phyloP scores from a whole-genome alignment of 2,888 invertebrate species.

The Clepsis dumicolana region DNA sequence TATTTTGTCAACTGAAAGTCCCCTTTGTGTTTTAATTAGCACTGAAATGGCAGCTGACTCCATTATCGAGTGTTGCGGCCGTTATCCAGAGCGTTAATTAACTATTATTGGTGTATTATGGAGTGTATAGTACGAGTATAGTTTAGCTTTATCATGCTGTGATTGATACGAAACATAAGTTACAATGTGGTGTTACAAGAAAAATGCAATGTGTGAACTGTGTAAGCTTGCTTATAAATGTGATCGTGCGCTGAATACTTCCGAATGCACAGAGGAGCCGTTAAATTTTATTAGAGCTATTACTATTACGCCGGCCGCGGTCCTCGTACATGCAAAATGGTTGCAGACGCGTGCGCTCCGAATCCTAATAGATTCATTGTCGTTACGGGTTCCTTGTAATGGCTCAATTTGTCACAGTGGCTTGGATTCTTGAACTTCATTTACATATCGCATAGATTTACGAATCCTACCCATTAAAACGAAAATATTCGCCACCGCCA shows the following conservation, averaged over 20 bases:
- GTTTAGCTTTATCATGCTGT: conserved; percentile 27
- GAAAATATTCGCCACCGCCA: conserved; percentile 22
- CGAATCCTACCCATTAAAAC: conserved; percentile 28
- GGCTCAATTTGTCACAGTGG: conserved; percentile 59
- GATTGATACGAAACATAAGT: conserved; percentile 32
- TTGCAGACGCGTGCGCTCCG: conserved; percentile 58
- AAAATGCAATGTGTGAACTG: conserved; percentile 31
- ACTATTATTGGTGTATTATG: conserved; percentile 41
- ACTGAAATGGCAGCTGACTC: conserved; percentile 46
- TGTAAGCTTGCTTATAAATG: conserved; percentile 20
- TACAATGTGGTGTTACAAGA: conserved; percentile 20
- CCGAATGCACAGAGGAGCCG: conserved; percentile 53
- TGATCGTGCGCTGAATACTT: conserved; percentile 43
- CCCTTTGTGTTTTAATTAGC: conserved; percentile 79
- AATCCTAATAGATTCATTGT: conserved; percentile 78
- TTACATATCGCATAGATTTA: conserved; percentile 41
- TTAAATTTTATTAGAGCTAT: conserved; percentile 64
- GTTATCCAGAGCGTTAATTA: conserved; percentile 45
- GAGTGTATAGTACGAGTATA: conserved; percentile 32
- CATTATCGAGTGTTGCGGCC: conserved; percentile 49
- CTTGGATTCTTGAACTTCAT: conserved; percentile 42
- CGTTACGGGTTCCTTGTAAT: conserved; percentile 56
- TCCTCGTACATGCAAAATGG: conserved; percentile 59
- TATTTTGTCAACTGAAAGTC: conserved; percentile 68
- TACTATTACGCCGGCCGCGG: conserved; percentile 48